These are phyloP conservation scores for Micrastur ruficollis DNA, from an alignment of 2,797 vertebrate species.

Conservation along the genomic window DNA sequence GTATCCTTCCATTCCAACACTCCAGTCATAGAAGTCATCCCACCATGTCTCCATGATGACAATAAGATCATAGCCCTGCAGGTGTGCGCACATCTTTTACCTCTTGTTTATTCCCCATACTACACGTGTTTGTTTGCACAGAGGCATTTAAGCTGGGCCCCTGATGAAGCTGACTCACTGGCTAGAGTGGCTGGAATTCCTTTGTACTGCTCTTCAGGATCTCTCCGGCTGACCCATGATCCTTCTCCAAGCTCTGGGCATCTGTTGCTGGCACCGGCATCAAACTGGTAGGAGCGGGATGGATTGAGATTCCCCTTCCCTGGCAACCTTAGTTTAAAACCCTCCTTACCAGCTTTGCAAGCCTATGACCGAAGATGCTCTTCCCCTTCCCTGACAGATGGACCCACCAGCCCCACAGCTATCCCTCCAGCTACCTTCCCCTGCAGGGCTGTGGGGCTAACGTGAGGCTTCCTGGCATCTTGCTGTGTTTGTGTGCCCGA, in stretches of 20 bases:
- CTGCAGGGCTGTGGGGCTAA: too few relatives aligned
- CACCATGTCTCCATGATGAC: not conserved
- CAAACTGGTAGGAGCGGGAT: not conserved
- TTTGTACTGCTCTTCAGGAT: not conserved
- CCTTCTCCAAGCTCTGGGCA: not conserved
- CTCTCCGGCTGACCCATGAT: not conserved
- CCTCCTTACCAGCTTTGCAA: too few relatives aligned
- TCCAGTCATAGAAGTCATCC: not conserved
- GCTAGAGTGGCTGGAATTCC: not conserved
- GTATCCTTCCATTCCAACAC: not conserved
- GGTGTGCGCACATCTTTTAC: too few relatives aligned
- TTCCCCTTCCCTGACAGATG: too few relatives aligned
- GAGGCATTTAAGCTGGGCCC: not conserved
- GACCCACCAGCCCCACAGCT: not conserved
- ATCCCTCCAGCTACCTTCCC: not conserved
- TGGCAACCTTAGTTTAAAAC: not conserved
- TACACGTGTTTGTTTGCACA: not conserved
- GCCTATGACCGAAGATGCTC: too few relatives aligned
- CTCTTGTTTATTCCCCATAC: not conserved
- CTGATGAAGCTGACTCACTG: not conserved
- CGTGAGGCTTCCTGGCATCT: not conserved
- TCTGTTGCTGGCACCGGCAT: not conserved
- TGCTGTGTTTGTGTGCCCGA: not conserved
- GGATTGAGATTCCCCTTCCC: not conserved
- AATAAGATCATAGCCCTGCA: not conserved